Evolutionary conservation across 2,113 vertebrate genomes (phyloP).

Genomic region (Prionailurus viverrinus): DNA sequence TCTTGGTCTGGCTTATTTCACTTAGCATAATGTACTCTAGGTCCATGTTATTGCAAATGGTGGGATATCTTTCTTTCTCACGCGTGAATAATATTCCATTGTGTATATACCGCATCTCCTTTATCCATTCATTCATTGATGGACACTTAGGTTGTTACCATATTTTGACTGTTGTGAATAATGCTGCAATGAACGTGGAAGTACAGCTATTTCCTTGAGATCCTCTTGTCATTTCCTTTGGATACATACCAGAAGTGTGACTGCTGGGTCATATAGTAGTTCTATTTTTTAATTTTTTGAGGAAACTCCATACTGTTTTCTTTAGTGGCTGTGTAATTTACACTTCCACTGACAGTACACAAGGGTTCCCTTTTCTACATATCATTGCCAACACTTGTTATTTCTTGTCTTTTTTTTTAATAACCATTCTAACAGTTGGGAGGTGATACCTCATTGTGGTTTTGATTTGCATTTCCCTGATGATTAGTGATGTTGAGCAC

Average conservation of each 20-base stretch:
- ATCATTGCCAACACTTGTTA: neutral
- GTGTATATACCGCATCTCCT: neutral
- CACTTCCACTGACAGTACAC: neutral
- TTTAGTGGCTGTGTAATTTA: too few relatives aligned
- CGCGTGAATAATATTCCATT: neutral
- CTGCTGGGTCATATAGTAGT: neutral
- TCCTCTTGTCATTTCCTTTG: neutral
- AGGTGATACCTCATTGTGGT: neutral
- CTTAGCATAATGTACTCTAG: neutral
- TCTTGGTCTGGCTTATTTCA: too few relatives aligned
- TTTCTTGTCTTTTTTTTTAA: neutral
- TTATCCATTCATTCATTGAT: neutral
- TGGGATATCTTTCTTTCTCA: neutral
- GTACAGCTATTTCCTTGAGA: neutral
- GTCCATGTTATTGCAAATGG: neutral
- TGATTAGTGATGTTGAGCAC: neutral
- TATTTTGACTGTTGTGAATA: neutral
- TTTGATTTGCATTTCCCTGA: neutral
- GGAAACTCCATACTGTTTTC: neutral
- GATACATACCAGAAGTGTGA: neutral
- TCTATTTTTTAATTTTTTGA: neutral
- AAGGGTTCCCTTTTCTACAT: neutral
- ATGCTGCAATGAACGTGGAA: neutral
- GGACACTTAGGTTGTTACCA: neutral
- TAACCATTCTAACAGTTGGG: neutral